Conservation (phyloP, 2,888 invertebrate genomes). For the Brachycybe producta region DNA sequence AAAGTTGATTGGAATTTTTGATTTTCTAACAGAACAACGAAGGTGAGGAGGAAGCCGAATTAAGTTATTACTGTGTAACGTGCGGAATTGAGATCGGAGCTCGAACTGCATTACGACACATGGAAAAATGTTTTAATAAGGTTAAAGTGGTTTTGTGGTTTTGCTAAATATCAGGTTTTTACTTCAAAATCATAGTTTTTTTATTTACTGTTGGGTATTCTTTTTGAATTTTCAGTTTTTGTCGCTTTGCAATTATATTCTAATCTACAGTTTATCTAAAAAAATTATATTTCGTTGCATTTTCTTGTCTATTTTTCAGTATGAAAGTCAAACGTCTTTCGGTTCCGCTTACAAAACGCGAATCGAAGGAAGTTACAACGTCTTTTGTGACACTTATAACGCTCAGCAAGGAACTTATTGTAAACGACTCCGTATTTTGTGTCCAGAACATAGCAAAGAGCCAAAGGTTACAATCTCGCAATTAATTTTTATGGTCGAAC, state of each 20-base stretch:
- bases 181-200: no score
- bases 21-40: slow-evolving; percentile 20
- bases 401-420: slow-evolving; percentile 80
- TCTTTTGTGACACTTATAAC: slow-evolving; percentile 97
- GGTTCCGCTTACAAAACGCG: slow-evolving; percentile 87
- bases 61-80: slow-evolving; percentile 87
- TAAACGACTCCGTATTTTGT: slow-evolving; percentile 83
- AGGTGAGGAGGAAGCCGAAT: slow-evolving; percentile 39
- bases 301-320: slow-evolving; percentile 43
- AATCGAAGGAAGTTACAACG: slow-evolving; percentile 76
- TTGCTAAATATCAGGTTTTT: no score
- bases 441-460: slow-evolving; percentile 94
- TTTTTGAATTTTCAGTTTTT: no score
- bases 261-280: no score
- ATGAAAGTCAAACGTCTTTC: slow-evolving; percentile 93
- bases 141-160: no score
- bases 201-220: no score
- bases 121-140: slow-evolving; percentile 97
- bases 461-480: slow-evolving; percentile 52
- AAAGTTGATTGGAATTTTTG: background rate
- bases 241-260: no score
- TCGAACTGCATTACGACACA: slow-evolving; percentile 81
- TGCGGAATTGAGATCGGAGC: slow-evolving; percentile 93
- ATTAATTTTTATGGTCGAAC: background rate
- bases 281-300: no score